Base-by-base conservation (phyloP, 1,140 invertebrate species). In the Drosophila ambigua region DNA sequence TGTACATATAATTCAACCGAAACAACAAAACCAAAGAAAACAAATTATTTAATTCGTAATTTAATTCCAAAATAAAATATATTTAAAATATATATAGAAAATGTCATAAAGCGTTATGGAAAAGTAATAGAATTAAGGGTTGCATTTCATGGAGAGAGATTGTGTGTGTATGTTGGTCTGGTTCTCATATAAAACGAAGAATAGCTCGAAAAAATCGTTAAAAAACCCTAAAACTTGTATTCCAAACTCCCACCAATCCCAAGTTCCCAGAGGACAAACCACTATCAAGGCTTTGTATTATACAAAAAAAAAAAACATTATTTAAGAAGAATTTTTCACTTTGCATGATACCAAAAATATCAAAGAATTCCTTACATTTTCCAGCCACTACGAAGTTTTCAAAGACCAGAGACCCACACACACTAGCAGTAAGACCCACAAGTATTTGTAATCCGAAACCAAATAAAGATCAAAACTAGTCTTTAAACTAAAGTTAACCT, bases 381-480 rank as follows among this genome's bases (percentile, higher is more conserved):
- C 0, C 26, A 28, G 26, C 26, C 5, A 7, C 26, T 28, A 5
- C 7, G 7, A 7, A 39, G 35, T 35, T 35, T 11, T 35, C 16
- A 24, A 45, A 51, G 45, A 51, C 61, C 64, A 50, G 24, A 35
- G 24, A 50, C 24, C 28, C 20, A 48, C 45, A 23, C 45, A 48
- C 45, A 16, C 45, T 26, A 31, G 15, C 58, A 5, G 65, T 65
- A 53, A 53, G 6, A n/a, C 57, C 23, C 23, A 24, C 23, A 28
- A 58, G 41, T 60, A 71, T 71, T 51, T 51, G 54, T 62, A 67
- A 72, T 78, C 59, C 45, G 60, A 81, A 74, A 49, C 54, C 48
- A 55, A 43, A 53, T 41, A 11, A 39, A 50, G 67, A 73, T 74
- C 72, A 74, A 74, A 73, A 74, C 41, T 74, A 74, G 72, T 58